Evolutionary conservation across 2,797 vertebrate species (phyloP).

Genomic region (Gymnodraco acuticeps): DNA sequence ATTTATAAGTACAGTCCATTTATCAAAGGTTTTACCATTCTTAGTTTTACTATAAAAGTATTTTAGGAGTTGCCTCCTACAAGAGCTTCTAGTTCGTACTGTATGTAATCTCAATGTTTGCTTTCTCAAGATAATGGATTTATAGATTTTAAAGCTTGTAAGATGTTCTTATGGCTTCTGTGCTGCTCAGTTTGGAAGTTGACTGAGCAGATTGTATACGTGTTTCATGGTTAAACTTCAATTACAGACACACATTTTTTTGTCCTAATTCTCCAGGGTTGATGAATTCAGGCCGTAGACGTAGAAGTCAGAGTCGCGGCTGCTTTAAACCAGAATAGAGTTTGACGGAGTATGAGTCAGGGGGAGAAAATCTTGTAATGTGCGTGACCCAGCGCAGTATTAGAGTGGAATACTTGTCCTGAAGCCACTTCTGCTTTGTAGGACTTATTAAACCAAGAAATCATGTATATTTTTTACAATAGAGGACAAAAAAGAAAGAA

Average conservation of each 20-base stretch:
- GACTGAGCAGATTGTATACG: constrained; percentile 66
- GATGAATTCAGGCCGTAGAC: constrained; percentile 35
- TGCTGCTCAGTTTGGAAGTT: constrained; percentile 50
- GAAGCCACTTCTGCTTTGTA: background rate
- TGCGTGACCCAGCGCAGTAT: constrained; percentile 15
- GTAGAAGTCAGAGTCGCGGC: constrained; percentile 11
- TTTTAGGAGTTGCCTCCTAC: constrained; percentile 24
- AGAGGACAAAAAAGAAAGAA: constrained; percentile 8
- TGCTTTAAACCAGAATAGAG: constrained; percentile 24
- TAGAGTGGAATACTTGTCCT: background rate
- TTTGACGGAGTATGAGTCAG: constrained; percentile 17
- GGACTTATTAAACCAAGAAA: background rate
- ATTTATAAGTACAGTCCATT: too few relatives aligned
- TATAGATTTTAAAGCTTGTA: constrained; percentile 45
- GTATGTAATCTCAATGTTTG: constrained; percentile 62
- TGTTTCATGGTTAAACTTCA: constrained; percentile 63
- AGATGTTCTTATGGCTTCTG: constrained; percentile 43
- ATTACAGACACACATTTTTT: constrained; percentile 45
- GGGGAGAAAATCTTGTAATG: constrained; percentile 16
- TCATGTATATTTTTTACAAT: background rate
- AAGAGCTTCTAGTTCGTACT: constrained; percentile 35
- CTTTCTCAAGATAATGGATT: constrained; percentile 69
- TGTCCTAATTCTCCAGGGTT: constrained; percentile 7
- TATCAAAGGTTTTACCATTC: constrained; percentile 41
- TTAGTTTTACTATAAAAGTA: constrained; percentile 36